Evolutionary conservation across 2,888 invertebrate species (phyloP), one percentile per base, ranked within the genome.

Genomic region (Syritta pipiens): DNA sequence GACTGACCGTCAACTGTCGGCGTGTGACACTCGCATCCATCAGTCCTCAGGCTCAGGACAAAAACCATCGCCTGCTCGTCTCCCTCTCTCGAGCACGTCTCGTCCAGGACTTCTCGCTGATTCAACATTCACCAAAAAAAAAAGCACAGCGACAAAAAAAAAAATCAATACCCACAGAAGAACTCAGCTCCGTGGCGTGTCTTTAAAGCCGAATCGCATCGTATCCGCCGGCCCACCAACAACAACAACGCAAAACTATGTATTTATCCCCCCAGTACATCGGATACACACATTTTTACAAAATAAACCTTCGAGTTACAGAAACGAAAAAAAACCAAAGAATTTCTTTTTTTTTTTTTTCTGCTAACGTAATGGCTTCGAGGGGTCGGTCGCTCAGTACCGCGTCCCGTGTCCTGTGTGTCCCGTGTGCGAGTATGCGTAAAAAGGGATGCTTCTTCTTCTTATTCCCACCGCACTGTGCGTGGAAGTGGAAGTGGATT

Each of bases 341-440:
- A 40, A 49, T 5, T 10, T 20, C 37, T 28, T 35, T n/a, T n/a
- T n/a, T n/a, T n/a, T n/a, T n/a, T n/a, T n/a, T n/a, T n/a, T n/a
- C n/a, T n/a, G n/a, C n/a, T 42, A 75, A 48, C 28, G 63, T 51
- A 57, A 76, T 69, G 57, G 44, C 75, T 76, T 28, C 14, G 30
- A 77, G 71, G 59, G 59, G 59, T 65, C 57, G 62, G 48, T 28
- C 20, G 42, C 14, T 57, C 46, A 35, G 17, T 32, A 28, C 17
- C 7, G n/a, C 24, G 26, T 10, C 9, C 19, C 40, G 19, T n/a
- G 46, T 48, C 10, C 24, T 14, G 42, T 26, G n/a, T 22, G 30
- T 44, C 57, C 37, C 57, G 37, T 74, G 79, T 79, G 79, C 74
- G 74, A 67, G 79, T 74, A 74, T 74, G 79, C 79, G 79, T 79